phyloP scores from a whole-genome alignment of 2,888 invertebrate genomes.

The Drosophila borealis region DNA sequence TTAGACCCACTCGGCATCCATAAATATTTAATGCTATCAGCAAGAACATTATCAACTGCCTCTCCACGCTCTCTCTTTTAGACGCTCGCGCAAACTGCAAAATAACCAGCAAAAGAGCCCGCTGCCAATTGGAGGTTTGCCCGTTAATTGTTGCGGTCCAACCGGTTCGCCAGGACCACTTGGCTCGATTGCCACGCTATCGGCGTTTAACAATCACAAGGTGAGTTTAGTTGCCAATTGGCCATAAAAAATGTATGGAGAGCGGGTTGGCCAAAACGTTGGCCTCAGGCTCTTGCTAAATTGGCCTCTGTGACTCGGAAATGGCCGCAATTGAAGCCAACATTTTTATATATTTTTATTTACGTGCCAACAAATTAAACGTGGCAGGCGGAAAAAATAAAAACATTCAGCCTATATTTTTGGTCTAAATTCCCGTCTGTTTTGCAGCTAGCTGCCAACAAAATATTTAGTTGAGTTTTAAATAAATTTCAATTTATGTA shows the following conservation, averaged over 20 bases:
- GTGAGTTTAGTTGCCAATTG: slow-evolving; percentile 85
- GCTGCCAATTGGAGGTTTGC: slow-evolving; percentile 90
- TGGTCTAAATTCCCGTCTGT: slow-evolving; percentile 6
- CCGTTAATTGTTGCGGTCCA: slow-evolving; percentile 92
- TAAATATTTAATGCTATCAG: slow-evolving; percentile 30
- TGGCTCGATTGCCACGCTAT: slow-evolving; percentile 92
- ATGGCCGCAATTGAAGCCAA: slow-evolving; percentile 67
- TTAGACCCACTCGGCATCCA: background rate
- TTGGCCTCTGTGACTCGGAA: slow-evolving; percentile 50
- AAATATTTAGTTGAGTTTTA: slow-evolving; percentile 18
- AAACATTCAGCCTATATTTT: slow-evolving; percentile 20
- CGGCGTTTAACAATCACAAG: slow-evolving; percentile 93
- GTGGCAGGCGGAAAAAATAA: slow-evolving; percentile 2
- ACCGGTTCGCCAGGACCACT: slow-evolving; percentile 93
- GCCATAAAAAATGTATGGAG: slow-evolving; percentile 35
- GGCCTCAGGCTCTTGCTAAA: slow-evolving; percentile 38
- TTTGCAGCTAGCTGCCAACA: slow-evolving; percentile 29
- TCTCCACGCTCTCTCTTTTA: slow-evolving; percentile 55
- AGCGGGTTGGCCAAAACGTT: slow-evolving; percentile 10
- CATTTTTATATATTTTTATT: slow-evolving; percentile 44
- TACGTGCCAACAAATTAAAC: slow-evolving; percentile 62
- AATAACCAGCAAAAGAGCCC: slow-evolving; percentile 88
- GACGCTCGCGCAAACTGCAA: slow-evolving; percentile 92
- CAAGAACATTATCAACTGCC: slow-evolving; percentile 29
- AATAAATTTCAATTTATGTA: slow-evolving; percentile 16